A percentile compares a stretch with the other conserved stretches of the same genome.
Evolutionary conservation across 2,888 invertebrate genomes (phyloP).

Genomic region (Pristionchus arcanus): DNA sequence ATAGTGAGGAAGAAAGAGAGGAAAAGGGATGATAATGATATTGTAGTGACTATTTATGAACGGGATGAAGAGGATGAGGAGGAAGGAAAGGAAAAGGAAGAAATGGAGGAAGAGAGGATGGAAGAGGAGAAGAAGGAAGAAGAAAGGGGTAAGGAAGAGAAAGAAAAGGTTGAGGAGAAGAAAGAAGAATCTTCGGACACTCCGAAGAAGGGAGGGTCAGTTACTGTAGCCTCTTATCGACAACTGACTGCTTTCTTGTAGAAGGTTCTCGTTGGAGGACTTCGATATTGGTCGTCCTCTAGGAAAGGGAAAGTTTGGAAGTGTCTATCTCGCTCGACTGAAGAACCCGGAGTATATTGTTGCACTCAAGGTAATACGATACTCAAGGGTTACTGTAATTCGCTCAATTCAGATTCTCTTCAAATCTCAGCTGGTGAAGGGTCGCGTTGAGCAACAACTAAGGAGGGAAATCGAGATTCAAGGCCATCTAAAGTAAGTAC

Average conservation of each 20-base stretch:
- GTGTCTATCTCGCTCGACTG: slow-evolving; percentile 93
- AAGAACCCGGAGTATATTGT: slow-evolving; percentile 87
- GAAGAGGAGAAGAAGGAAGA: background rate
- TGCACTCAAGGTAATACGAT: slow-evolving; percentile 80
- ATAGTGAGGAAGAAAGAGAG: background rate
- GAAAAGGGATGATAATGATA: no score
- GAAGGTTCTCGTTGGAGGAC: slow-evolving; percentile 84
- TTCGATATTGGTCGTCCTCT: slow-evolving; percentile 94
- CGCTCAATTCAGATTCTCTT: slow-evolving; percentile 86
- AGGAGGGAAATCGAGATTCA: slow-evolving; percentile 98
- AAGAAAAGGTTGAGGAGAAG: background rate
- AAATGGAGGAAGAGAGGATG: background rate
- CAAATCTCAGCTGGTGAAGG: slow-evolving; percentile 91
- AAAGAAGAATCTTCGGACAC: background rate
- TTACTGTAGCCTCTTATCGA: background rate
- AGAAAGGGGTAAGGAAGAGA: background rate
- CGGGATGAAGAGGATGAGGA: background rate
- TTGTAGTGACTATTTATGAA: background rate
- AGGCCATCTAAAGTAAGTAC: slow-evolving; percentile 85
- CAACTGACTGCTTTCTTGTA: background rate
- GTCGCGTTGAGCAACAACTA: slow-evolving; percentile 93
- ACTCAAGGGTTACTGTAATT: background rate
- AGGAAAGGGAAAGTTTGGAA: slow-evolving; percentile 97
- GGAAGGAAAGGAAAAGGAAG: background rate
- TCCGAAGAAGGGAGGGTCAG: slow-evolving; percentile 33